Base-by-base conservation (phyloP, 2,888 invertebrate species). In the Anoplius nigerrimus region DNA sequence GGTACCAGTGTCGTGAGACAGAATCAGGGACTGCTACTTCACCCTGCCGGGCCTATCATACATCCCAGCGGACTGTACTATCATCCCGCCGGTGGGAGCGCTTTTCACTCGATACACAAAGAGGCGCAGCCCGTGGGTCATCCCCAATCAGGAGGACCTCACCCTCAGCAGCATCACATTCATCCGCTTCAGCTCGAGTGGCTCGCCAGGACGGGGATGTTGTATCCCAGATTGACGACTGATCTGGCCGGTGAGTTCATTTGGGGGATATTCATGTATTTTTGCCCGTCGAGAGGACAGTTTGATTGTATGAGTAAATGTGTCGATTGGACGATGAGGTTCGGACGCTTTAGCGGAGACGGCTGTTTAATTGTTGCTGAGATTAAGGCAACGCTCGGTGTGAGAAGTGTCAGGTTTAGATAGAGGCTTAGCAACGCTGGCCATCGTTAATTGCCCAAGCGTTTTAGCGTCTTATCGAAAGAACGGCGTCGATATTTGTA, bases 121-220 rank as follows among this genome's bases (percentile, higher is more conserved):
- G 89, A 90, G 71, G 89, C 89, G 63, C 86, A 90, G 45, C 88
- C 89, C 2, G 86, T 90, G 42, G 89, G 86, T 69, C 84, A 82
- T 78, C 79, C 80, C 43, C 85, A 83, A 63, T 77, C 81, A 18
- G 69, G 72, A 20, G 83, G 80, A 20, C 75, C 79, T 55, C 82
- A 80, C 76, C 90, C 89, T 66, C 94, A 94, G 63, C 91, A 94
- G 45, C 95, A 95, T 81, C 94, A 95, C 82, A 87, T 88, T 66
- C 87, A 88, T 78, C 86, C 88, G 46, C 93, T 95, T 90, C 95
- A 95, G 88, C 91, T 97, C 74, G 97, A 97, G 89, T 97, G 97
- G 94, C 90, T 97, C 73, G 96, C 97, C 4, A 92, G 97, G 80
- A 95, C 96, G 2, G 97, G 97, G 22, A 97, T 97, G 95, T 93